Evolutionary conservation across 2,797 vertebrate genomes (phyloP), one percentile per base, ranked within the genome.

Genomic region (Nyctibius grandis): DNA sequence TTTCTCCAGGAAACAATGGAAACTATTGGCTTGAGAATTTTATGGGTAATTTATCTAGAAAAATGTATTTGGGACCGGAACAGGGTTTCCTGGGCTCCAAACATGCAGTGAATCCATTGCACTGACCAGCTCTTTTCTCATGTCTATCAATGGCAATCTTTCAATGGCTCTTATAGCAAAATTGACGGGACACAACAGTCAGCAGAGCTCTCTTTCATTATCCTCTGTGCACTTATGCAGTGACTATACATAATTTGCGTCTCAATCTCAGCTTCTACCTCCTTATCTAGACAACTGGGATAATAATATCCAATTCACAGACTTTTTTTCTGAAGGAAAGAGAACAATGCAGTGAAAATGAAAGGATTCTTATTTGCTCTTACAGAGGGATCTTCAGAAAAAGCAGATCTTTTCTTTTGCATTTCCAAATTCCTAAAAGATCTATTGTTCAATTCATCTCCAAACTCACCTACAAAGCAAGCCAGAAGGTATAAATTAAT

Each of bases 261-360:
- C 85, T 76, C 72, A 79, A 60, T 85, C 63, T 87, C 38, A 74
- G 63, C 56, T 91, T 93, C 88, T 38, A 53, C 89, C 72, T 95
- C 88, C 73, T 53, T 85, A 80, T 68, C 74, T 83, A 91, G 68
- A 67, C 42, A 88, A 91, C 33, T 45, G 38, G 21, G 23, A 94
- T 63, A 95, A 76, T 50, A 85, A 78, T 53, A 94, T 73, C 26
- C 56, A 95, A 70, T 79, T 91, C 88, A 94, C 26, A 64, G 36
- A 54, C 10, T 50, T 72, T 18, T 59, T 47, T 91, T 89, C 68
- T 85, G 28, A 68, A 70, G 28, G 36, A 85, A 89, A 67, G 61
- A 73, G 77, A 94, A 92, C 38, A 96, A 73, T 76, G 51, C 51
- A 76, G 15, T 70, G 61, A 90, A 88, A 95, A 82, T 75, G 40